Evolutionary conservation across 2,797 vertebrate species (phyloP).

Genomic region (Halcyon leucocephala): DNA sequence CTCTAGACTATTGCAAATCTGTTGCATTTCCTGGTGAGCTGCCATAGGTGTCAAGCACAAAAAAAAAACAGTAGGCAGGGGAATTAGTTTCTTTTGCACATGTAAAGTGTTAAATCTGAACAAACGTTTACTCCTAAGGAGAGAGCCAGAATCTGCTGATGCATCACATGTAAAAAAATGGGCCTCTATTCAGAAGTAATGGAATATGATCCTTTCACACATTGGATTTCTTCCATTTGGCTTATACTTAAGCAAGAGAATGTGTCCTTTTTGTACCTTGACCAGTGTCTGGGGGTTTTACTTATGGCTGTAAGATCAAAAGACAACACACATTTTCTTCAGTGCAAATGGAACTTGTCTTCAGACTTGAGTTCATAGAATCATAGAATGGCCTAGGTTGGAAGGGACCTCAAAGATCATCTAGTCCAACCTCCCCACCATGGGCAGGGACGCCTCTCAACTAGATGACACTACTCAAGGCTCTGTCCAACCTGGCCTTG

Average conservation of each 20-base stretch:
- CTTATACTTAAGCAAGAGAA: background rate
- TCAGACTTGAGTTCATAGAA: background rate
- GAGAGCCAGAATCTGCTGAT: constrained; percentile 22
- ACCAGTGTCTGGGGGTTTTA: background rate
- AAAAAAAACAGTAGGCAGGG: background rate
- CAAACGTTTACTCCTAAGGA: background rate
- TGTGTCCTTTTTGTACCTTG: background rate
- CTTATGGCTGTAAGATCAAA: background rate
- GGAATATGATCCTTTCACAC: background rate
- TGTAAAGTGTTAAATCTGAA: constrained; percentile 7
- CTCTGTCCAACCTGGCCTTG: too few relatives aligned
- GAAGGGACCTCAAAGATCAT: too few relatives aligned
- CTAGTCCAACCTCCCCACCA: too few relatives aligned
- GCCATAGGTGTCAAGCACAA: background rate
- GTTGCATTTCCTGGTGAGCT: background rate
- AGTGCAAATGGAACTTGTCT: background rate
- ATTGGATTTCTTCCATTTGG: background rate
- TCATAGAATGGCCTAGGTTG: too few relatives aligned
- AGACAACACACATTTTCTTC: background rate
- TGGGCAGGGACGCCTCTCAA: too few relatives aligned
- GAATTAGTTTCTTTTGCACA: background rate
- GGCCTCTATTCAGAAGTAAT: background rate
- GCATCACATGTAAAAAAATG: background rate
- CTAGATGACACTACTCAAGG: too few relatives aligned
- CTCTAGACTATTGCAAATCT: background rate